Evolutionary conservation across 1,140 invertebrate species (phyloP), one percentile per base, ranked within the genome.

Genomic region (Ericerus pela): DNA sequence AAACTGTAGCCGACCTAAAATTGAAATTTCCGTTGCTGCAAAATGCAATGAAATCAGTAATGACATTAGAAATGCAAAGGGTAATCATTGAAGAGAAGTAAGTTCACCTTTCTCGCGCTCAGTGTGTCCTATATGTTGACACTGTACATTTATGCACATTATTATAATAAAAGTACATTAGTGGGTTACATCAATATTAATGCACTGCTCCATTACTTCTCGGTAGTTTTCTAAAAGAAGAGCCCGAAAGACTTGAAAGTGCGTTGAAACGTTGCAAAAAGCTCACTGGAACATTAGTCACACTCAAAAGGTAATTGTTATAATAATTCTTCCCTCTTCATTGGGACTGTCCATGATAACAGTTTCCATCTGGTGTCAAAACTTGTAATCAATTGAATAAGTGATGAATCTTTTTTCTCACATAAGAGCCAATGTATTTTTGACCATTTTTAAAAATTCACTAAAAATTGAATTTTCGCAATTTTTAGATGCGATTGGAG

Each of bases 281-380:
- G 68, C 72, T 98, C 12, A 96, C 93, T 8, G 90, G 91, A 57
- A 96, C 92, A 33, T 75, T 98, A 59, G 92, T 96, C 38, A 96
- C 92, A 47, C 73, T 98, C 20, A 96, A 96, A 79, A 84, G 92
- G 93, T 96, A 78, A n/a, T n/a, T n/a, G n/a, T n/a, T n/a, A n/a
- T n/a, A n/a, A n/a, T n/a, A n/a, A n/a, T n/a, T n/a, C n/a, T n/a
- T n/a, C n/a, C n/a, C n/a, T n/a, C n/a, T n/a, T n/a, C n/a, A n/a
- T n/a, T n/a, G n/a, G n/a, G n/a, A n/a, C n/a, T n/a, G n/a, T n/a
- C n/a, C n/a, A n/a, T n/a, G n/a, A n/a, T n/a, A n/a, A n/a, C n/a
- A n/a, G n/a, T n/a, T n/a, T n/a, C n/a, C n/a, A n/a, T n/a, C n/a
- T n/a, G n/a, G n/a, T n/a, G n/a, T n/a, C n/a, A n/a, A n/a, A n/a